phyloP scores from a whole-genome alignment of 2,113 vertebrate genomes.

The Galemys pyrenaicus region DNA sequence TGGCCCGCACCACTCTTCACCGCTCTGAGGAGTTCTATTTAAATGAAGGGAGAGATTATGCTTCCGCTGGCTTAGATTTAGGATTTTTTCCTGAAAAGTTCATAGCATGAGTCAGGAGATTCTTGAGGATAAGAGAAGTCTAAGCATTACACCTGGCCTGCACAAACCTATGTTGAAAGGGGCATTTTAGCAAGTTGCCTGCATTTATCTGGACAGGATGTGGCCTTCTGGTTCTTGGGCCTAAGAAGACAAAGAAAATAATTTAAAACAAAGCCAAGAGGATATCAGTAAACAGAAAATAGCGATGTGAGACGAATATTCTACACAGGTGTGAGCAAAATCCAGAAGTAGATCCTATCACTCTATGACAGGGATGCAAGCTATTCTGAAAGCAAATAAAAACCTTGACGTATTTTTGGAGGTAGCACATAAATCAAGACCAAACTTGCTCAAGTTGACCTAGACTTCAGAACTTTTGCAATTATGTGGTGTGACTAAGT shows the following conservation, averaged over 20 bases:
- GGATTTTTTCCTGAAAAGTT: conserved; percentile 39
- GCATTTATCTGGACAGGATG: not conserved
- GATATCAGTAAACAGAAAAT: conserved; percentile 31
- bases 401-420: conserved; percentile 63
- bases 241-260: conserved; percentile 23
- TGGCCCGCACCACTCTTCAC: not conserved
- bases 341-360: conserved; percentile 3
- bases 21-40: not conserved
- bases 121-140: conserved; percentile 28
- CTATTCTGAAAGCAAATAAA: conserved; percentile 75
- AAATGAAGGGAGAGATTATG: not conserved
- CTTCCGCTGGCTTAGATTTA: not conserved
- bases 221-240: not conserved
- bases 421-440: conserved; percentile 74
- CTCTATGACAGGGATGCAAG: not conserved
- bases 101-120: conserved; percentile 29
- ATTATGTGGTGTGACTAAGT: conserved; percentile 57
- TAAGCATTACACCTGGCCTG: not conserved
- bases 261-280: not conserved
- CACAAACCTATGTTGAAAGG: not conserved
- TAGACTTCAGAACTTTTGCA: conserved; percentile 67
- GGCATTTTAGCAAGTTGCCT: not conserved
- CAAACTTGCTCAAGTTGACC: conserved; percentile 73
- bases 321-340: conserved; percentile 34
- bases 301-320: conserved; percentile 46